Percentiles rank a stretch among this genome's conserved stretches.
phyloP scores from a whole-genome alignment of 2,888 invertebrate genomes.

The Boloria euphrosyne region DNA sequence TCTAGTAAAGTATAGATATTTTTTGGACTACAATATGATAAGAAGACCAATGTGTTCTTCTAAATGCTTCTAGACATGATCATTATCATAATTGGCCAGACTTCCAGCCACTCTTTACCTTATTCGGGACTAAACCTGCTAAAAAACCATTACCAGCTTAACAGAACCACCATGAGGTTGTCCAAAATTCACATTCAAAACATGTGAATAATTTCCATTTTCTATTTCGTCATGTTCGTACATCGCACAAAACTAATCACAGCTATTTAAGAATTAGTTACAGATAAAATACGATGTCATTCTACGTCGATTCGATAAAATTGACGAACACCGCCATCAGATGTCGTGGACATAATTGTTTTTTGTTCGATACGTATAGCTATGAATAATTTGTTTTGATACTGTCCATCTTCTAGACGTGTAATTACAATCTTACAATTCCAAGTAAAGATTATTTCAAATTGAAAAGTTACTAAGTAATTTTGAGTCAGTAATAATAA shows the following conservation, averaged over 20 bases:
- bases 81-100: too few species aligned
- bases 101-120: too few species aligned
- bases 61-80: too few species aligned
- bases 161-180: too few species aligned
- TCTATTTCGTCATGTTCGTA: neutral
- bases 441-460: neutral
- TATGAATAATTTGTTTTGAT: constrained; percentile 6
- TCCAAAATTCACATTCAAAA: too few species aligned
- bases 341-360: constrained; percentile 67
- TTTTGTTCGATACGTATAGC: constrained; percentile 48
- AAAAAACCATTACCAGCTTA: too few species aligned
- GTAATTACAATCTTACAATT: neutral
- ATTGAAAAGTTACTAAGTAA: too few species aligned
- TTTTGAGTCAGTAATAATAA: too few species aligned
- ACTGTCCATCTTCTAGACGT: neutral
- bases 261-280: constrained; percentile 47
- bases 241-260: constrained; percentile 37
- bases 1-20: too few species aligned
- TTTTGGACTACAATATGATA: too few species aligned
- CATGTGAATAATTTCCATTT: neutral
- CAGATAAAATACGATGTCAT: constrained; percentile 63
- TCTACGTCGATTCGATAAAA: constrained; percentile 58
- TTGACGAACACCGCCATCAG: constrained; percentile 53
- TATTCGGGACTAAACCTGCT: too few species aligned
- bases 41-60: too few species aligned